These are phyloP conservation scores for Hapalemur alaotrensis DNA, from an alignment of 2,797 vertebrate genomes.

Conservation along the genomic window DNA sequence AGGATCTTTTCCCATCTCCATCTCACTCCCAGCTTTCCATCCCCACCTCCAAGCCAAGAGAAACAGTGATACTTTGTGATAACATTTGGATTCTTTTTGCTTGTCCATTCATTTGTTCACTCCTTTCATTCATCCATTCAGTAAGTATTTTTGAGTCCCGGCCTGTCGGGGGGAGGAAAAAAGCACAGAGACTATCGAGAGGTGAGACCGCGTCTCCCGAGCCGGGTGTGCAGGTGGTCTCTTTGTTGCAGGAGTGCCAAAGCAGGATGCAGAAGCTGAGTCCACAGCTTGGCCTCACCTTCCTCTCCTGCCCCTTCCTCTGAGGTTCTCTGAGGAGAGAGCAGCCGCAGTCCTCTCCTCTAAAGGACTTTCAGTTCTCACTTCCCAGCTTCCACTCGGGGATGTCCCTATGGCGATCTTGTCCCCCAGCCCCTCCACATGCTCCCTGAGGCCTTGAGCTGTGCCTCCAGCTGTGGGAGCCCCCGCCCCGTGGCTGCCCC, in stretches of 20 bases:
- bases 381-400: not conserved
- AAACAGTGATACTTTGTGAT: not conserved
- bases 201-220: not conserved
- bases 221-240: not conserved
- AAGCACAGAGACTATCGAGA: not conserved
- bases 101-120: not conserved
- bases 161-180: not conserved
- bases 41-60: not conserved
- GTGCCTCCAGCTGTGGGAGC: too few species aligned
- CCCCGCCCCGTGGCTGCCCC: fast-evolving
- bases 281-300: not conserved
- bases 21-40: not conserved
- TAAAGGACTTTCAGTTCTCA: not conserved
- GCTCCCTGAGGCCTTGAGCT: not conserved
- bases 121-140: not conserved
- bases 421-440: not conserved
- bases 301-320: not conserved
- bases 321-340: not conserved
- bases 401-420: not conserved
- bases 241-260: not conserved
- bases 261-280: not conserved
- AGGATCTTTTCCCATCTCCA: not conserved
- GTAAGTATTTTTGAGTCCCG: not conserved
- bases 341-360: not conserved
- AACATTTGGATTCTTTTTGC: not conserved